Evolutionary conservation across 2,797 vertebrate species (phyloP).

Genomic region (Euthynnus affinis): DNA sequence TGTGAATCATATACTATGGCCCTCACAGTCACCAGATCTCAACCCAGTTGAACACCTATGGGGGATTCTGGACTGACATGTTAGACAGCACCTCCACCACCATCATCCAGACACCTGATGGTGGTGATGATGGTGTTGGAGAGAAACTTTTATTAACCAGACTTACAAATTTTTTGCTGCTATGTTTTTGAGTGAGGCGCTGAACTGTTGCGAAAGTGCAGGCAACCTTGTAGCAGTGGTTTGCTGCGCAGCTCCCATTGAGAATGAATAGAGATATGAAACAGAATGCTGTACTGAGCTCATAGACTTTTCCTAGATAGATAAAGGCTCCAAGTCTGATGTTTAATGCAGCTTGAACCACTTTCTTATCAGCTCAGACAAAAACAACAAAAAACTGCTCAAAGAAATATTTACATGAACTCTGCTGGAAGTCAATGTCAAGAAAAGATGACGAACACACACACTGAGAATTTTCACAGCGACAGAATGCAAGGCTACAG

Average conservation of each 20-base stretch:
- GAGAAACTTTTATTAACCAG: not conserved
- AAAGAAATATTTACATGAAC: slow-evolving; percentile 18
- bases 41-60: too few species aligned
- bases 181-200: too few species aligned
- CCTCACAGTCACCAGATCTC: too few species aligned
- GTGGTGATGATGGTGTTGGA: too few species aligned
- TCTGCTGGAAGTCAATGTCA: slow-evolving; percentile 31
- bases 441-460: slow-evolving; percentile 25
- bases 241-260: not conserved
- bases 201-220: not conserved
- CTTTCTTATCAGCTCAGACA: not conserved
- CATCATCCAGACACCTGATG: too few species aligned
- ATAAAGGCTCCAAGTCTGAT: not conserved
- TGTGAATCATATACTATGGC: too few species aligned
- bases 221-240: not conserved
- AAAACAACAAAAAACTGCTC: not conserved
- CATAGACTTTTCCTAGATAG: not conserved
- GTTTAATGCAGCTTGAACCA: not conserved
- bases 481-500: slow-evolving; percentile 30
- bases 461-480: slow-evolving; percentile 39
- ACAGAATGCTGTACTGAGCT: not conserved
- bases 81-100: too few species aligned
- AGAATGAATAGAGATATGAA: not conserved
- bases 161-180: not conserved
- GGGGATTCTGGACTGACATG: too few species aligned